A percentile compares a stretch with the other conserved stretches of the same genome.
Conservation (phyloP, 2,888 invertebrate genomes). For the Drosophila yooni region DNA sequence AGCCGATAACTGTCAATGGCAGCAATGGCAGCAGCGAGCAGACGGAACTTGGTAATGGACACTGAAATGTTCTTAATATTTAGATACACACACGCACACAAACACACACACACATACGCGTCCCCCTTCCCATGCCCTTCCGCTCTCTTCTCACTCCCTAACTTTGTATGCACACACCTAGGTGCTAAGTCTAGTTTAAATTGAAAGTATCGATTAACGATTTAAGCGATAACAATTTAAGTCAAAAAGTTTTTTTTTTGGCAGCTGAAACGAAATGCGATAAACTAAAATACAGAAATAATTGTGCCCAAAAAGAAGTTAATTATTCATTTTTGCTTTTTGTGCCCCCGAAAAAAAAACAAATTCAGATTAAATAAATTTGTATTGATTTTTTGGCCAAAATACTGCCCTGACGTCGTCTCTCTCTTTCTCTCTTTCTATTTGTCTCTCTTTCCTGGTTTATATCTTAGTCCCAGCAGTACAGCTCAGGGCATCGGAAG, state of each 20-base stretch:
- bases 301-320: conserved; percentile 33
- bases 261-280: conserved; percentile 43
- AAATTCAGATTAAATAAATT: conserved; percentile 17
- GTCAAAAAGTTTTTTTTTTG: conserved; percentile 41
- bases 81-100: conserved; percentile 29
- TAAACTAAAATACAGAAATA: conserved; percentile 53
- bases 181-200: conserved; percentile 67
- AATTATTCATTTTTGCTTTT: conserved; percentile 19
- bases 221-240: conserved; percentile 60
- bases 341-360: neutral
- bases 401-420: conserved; percentile 51
- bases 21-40: conserved; percentile 48
- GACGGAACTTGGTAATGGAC: conserved; percentile 79
- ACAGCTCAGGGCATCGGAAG: neutral
- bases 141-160: conserved; percentile 26
- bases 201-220: conserved; percentile 64
- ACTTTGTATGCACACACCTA: conserved; percentile 50
- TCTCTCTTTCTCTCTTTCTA: conserved; percentile 42
- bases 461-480: conserved; percentile 14
- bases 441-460: conserved; percentile 44
- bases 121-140: neutral
- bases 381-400: conserved; percentile 50
- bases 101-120: neutral
- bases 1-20: conserved; percentile 26
- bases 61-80: conserved; percentile 55